Evolutionary conservation across 2,113 vertebrate species (phyloP), one percentile per base, ranked within the genome.

Genomic region (Sturnira hondurensis): DNA sequence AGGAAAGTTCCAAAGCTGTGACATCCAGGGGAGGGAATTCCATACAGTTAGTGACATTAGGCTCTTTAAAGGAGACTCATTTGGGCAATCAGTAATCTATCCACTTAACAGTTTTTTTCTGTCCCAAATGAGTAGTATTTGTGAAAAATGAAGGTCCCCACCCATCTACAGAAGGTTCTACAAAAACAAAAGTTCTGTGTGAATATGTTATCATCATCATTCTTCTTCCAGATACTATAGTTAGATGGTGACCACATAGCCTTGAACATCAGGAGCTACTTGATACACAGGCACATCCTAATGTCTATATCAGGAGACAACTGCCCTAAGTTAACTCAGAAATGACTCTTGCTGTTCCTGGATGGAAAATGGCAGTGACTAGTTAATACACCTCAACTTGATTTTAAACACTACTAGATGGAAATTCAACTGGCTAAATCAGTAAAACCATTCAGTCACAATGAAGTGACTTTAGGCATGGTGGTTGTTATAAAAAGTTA

Each of bases 361-460:
- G 43, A 86, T 47, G 70, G 47, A 61, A 12, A 93, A 77, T 12
- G 70, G 19, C 17, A 76, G 22, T 83, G 63, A 76, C 74, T 58
- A 82, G 31, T 86, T 91, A 80, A 56, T 92, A 47, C 71, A 36
- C 33, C 36, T 94, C 70, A 94, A 41, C 86, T 67, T 95, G 54
- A 94, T 41, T 74, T 52, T 19, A 56, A 82, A 89, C 14, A 86
- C 76, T 93, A n/a, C 9, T 73, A 61, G 58, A 81, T 45, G 68
- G 45, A 94, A 97, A 47, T 47, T 50, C 45, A 94, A 5, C 0
- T 1, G n/a, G 70, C 28, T 80, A 77, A 95, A 33, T 84, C 63
- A 81, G 54, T 31, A 61, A 33, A 65, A 67, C 38, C 52, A 6
- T 86, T 89, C 7, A 38, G 17, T 95, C 43, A 63, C 92, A 90